Conservation (phyloP, 2,113 vertebrate species). For the Sylvicapra grimmia region DNA sequence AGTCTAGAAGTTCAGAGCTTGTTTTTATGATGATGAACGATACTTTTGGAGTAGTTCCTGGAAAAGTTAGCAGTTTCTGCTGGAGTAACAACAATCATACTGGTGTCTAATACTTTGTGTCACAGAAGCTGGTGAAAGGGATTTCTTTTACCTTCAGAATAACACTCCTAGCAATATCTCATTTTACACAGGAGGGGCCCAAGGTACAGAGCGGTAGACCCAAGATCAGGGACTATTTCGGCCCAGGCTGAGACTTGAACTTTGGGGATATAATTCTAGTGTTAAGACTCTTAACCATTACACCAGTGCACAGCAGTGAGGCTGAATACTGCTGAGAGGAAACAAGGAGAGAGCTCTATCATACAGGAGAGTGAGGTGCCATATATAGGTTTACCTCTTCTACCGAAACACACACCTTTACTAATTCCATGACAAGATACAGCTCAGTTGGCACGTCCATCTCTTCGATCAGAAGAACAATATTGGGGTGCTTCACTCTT, state of each 20-base stretch:
- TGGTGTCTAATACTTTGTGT: neutral
- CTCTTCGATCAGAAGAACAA: conserved; percentile 97
- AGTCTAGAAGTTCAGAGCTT: neutral
- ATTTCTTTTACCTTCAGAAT: rapidly evolving
- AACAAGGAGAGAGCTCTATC: neutral
- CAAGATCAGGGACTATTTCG: neutral
- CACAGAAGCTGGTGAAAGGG: neutral
- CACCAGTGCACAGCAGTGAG: neutral
- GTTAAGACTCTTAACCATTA: neutral
- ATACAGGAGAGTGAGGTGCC: neutral
- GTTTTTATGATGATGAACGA: neutral
- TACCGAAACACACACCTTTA: conserved; percentile 85
- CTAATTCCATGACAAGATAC: conserved; percentile 98
- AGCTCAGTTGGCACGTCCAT: conserved; percentile 94
- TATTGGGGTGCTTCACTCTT: conserved; percentile 97
- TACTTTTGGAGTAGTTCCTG: neutral
- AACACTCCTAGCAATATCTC: neutral
- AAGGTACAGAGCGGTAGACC: neutral
- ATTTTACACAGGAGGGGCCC: neutral
- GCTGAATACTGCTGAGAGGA: neutral
- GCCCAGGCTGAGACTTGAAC: neutral
- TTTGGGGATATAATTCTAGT: too few species aligned
- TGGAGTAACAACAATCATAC: neutral
- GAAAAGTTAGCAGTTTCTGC: neutral
- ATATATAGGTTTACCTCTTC: neutral